phyloP scores from a whole-genome alignment of 2,113 vertebrate genomes.

The Grammatotria lemairii region DNA sequence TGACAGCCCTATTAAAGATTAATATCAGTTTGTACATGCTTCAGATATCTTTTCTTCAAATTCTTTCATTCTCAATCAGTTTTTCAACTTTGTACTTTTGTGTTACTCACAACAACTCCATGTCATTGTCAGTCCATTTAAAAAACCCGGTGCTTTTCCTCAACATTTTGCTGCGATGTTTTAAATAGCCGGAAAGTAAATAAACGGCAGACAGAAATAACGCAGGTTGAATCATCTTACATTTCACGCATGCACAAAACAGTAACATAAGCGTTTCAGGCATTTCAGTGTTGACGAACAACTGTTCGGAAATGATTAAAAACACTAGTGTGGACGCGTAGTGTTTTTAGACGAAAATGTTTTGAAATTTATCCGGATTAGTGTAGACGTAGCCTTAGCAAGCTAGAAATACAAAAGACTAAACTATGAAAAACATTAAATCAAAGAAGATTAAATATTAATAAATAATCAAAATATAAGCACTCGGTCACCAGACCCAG shows the following conservation, averaged over 20 bases:
- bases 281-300: background rate
- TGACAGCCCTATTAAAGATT: background rate
- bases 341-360: background rate
- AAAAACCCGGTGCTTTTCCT: rapidly evolving
- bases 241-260: background rate
- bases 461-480: background rate
- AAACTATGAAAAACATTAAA: background rate
- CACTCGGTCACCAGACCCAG: background rate
- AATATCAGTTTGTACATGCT: background rate
- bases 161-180: background rate
- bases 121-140: background rate
- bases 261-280: background rate
- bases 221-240: rapidly evolving
- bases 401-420: background rate
- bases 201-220: background rate
- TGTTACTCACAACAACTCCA: background rate
- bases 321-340: rapidly evolving
- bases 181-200: background rate
- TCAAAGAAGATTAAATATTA: background rate
- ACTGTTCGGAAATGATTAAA: background rate
- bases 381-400: background rate
- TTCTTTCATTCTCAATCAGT: background rate
- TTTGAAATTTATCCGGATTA: background rate
- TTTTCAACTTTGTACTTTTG: background rate
- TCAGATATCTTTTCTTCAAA: background rate